Evolutionary conservation across 2,888 invertebrate species (phyloP).

Genomic region (Tinea semifulvella): DNA sequence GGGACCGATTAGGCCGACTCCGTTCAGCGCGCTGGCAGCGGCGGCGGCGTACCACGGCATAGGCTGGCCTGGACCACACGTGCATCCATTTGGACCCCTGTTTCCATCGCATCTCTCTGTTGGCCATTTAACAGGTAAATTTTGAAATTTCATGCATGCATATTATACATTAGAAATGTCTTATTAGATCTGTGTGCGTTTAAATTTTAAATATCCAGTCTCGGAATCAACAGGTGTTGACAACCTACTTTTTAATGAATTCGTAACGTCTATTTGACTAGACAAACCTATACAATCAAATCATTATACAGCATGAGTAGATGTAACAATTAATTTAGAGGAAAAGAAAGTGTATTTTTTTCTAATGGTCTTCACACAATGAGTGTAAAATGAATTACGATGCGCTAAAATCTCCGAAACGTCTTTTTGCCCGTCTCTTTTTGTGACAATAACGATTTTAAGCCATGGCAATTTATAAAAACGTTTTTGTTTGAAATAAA

Average conservation of each 20-base stretch:
- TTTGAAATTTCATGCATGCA: constrained; percentile 10
- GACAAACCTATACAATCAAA: too few relatives aligned
- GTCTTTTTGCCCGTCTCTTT: constrained; percentile 12
- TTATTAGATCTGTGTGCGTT: constrained; percentile 5
- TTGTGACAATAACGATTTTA: too few relatives aligned
- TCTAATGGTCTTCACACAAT: background rate
- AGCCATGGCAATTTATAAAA: too few relatives aligned
- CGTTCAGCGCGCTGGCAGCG: constrained; percentile 78
- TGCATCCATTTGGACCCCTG: constrained; percentile 71
- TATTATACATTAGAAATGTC: background rate
- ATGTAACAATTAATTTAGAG: background rate
- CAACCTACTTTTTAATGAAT: background rate
- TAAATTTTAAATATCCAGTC: too few relatives aligned
- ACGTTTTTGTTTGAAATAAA: too few relatives aligned
- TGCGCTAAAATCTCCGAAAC: background rate
- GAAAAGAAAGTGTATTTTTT: constrained; percentile 2
- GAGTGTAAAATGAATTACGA: background rate
- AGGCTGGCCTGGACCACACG: constrained; percentile 63
- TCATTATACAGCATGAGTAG: too few relatives aligned
- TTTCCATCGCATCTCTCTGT: constrained; percentile 73
- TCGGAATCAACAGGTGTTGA: too few relatives aligned
- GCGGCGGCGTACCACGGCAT: constrained; percentile 74
- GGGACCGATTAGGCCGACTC: constrained; percentile 78
- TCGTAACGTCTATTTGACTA: too few relatives aligned
- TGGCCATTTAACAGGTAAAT: constrained; percentile 55